Base-by-base conservation (phyloP, 1,140 invertebrate genomes). In the Brachionus calyciflorus region DNA sequence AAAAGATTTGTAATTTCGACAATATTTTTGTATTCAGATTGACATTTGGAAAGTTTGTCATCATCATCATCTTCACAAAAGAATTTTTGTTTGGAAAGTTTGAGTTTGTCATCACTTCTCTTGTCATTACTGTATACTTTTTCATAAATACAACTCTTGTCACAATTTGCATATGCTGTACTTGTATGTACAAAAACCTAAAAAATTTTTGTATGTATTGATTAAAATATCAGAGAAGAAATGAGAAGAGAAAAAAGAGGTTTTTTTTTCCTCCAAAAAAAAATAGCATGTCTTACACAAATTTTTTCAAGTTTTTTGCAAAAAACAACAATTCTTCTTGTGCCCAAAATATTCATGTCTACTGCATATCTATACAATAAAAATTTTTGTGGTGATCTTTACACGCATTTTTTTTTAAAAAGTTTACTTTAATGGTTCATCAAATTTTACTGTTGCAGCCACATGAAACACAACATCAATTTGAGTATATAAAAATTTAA, bases 401-500 rank as follows among this genome's bases (percentile, higher is more conserved):
- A 86, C 98, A 98, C 83, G 94, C 93, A 28, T 2, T 76, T 40
- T 51, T 41, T 24, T 44, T 53, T 77, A 10, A 40, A 6, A 24
- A 17, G n/a, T 12, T 14, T 80, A 85, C 86, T 94, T 94, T 77
- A 98, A 88, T 77, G 93, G 92, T 87, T 98, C 96, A 83, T 98
- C 95, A 85, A 99, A 98, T 83, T 95, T 93, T 48, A 98, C 91
- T n/a, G 96, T 98, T 26, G 96, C 96, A 10, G 96, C 96, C 68
- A 93, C 96, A 85, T 98, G 96, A 87, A 98, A 97, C 12, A 99
- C 94, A 78, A 98, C 87, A 63, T 92, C 91, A 60, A 97, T 91
- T 80, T 89, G 88, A 2, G 90, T 87, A 76, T 87, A 87, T 9
- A 95, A 84, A 17, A 88, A 49, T 89, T 85, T 80, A 91, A 88